A percentile compares a stretch with the other conserved stretches of the same genome.
These are phyloP conservation scores for Drosophila bipectinata DNA, from an alignment of 1,140 invertebrate species.

Conservation along the genomic window DNA sequence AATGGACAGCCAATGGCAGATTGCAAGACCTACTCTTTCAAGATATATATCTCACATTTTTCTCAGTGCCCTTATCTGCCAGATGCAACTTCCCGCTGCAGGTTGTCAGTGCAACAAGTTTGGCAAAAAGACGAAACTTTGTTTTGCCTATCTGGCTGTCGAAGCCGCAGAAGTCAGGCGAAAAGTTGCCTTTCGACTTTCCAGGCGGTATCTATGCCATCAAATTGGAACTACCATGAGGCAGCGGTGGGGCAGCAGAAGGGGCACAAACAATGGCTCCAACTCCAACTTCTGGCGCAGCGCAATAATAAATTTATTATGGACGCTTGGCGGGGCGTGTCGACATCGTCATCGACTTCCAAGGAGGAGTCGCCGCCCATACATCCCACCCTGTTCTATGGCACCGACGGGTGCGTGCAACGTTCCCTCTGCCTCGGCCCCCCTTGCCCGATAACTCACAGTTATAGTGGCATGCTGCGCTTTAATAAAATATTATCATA, in stretches of 20 bases:
- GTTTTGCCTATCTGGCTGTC: slow-evolving; percentile 61
- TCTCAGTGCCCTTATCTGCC: background rate
- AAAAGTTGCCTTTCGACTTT: slow-evolving; percentile 45
- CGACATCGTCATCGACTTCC: slow-evolving; percentile 39
- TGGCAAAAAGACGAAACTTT: slow-evolving; percentile 51
- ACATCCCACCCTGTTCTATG: background rate
- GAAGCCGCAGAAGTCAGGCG: slow-evolving; percentile 62
- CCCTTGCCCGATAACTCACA: slow-evolving; percentile 21
- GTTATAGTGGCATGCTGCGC: slow-evolving; percentile 56
- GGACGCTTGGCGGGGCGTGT: slow-evolving; percentile 50
- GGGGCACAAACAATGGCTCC: slow-evolving; percentile 3
- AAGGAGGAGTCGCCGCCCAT: slow-evolving; percentile 2
- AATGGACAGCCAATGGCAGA: no score
- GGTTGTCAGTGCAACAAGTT: slow-evolving; percentile 75
- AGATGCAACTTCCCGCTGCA: slow-evolving; percentile 20
- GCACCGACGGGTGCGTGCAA: slow-evolving; percentile 28
- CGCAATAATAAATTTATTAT: slow-evolving; percentile 54
- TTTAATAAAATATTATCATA: slow-evolving; percentile 82
- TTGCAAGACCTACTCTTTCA: background rate
- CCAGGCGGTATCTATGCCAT: slow-evolving; percentile 50
- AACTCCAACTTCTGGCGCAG: slow-evolving; percentile 35
- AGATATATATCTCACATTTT: background rate
- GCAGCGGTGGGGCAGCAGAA: background rate
- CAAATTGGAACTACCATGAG: slow-evolving; percentile 8
- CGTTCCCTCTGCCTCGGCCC: background rate